Evolutionary conservation across 1,140 invertebrate species (phyloP).

Genomic region (Aphelenchoides fujianensis): DNA sequence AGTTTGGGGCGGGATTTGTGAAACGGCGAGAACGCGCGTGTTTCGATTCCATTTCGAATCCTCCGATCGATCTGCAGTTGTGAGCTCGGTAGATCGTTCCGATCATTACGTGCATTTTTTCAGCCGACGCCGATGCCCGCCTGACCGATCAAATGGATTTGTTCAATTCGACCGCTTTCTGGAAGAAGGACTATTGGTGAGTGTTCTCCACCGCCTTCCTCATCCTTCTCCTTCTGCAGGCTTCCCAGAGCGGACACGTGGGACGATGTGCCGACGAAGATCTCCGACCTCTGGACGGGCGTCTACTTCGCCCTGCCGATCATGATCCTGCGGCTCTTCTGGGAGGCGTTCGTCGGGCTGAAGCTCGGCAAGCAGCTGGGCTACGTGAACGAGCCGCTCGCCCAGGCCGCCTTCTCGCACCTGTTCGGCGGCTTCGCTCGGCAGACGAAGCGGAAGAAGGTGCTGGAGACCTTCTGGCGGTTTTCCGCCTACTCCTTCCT

Average conservation of each 20-base stretch:
- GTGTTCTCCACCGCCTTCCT: no score
- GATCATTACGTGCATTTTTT: no score
- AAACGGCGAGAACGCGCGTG: neutral
- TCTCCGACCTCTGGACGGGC: conserved; percentile 40
- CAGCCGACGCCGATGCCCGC: no score
- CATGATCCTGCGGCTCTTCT: conserved; percentile 38
- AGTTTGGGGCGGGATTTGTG: no score
- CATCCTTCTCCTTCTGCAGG: no score
- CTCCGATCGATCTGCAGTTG: neutral
- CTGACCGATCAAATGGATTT: neutral
- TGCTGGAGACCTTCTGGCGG: conserved; percentile 51
- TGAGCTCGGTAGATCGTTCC: no score
- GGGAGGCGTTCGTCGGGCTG: conserved; percentile 39
- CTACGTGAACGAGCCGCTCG: conserved; percentile 16
- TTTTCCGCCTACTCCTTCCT: conserved; percentile 43
- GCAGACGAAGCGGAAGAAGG: conserved; percentile 44
- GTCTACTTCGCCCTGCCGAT: conserved; percentile 51
- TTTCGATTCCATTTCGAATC: neutral
- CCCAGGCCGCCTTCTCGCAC: conserved; percentile 32
- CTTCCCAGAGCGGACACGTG: conserved; percentile 44
- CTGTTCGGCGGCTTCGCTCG: conserved; percentile 42
- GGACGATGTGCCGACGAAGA: conserved; percentile 37
- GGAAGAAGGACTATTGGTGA: conserved; percentile 12
- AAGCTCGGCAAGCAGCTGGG: conserved; percentile 28
- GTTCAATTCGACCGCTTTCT: neutral